phyloP scores from a whole-genome alignment of 2,888 invertebrate genomes.

The Deilephila elpenor region DNA sequence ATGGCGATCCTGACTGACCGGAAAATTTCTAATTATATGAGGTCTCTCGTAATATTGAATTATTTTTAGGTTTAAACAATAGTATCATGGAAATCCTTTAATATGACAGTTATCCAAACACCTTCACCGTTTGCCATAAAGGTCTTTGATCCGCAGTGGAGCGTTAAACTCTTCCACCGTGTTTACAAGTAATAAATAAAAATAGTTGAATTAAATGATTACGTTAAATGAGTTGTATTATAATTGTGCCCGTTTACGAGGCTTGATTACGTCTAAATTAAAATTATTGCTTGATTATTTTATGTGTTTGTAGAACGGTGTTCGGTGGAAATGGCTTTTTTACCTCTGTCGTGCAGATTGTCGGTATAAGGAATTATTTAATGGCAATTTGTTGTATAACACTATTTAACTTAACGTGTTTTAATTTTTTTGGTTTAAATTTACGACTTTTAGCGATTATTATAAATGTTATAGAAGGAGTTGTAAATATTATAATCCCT shows the following conservation, averaged over 20 bases:
- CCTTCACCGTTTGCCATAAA: background rate
- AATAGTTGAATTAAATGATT: conserved; percentile 30
- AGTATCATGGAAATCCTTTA: too few species aligned
- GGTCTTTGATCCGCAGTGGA: conserved; percentile 2
- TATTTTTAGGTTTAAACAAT: too few species aligned
- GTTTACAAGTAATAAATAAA: conserved; percentile 27
- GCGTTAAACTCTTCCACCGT: background rate
- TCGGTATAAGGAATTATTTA: conserved; percentile 16
- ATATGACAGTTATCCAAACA: background rate
- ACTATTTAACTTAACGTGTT: background rate
- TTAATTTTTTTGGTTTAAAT: background rate
- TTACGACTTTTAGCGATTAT: background rate
- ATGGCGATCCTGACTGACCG: too few species aligned
- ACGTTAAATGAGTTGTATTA: conserved; percentile 27
- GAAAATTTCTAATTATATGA: too few species aligned
- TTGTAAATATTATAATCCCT: too few species aligned
- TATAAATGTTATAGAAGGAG: too few species aligned
- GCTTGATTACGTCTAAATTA: conserved; percentile 40
- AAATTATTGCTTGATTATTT: conserved; percentile 31
- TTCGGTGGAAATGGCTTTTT: conserved; percentile 15
- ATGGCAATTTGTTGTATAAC: conserved; percentile 9
- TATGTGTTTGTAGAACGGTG: conserved; percentile 22
- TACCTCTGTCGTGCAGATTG: conserved; percentile 13
- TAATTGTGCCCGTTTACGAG: conserved; percentile 32
- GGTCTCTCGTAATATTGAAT: too few species aligned